A percentile compares a stretch with the other conserved stretches of the same genome.
Evolutionary conservation across 92 coral and sea anemone genomes (phyloP).

Genomic region (Nematostella vectensis): DNA sequence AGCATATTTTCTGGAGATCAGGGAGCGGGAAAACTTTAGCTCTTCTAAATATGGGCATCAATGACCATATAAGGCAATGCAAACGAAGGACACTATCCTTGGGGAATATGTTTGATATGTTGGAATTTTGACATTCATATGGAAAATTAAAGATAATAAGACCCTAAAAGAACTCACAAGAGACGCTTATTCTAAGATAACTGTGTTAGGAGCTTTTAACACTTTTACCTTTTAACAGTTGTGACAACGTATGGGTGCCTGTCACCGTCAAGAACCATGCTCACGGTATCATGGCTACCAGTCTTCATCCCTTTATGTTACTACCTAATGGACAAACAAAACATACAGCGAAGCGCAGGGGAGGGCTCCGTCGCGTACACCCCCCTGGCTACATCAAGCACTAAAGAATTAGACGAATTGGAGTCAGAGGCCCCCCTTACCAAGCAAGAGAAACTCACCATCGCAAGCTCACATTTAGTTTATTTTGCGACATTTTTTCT

Average conservation of each 20-base stretch:
- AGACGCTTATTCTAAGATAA: too few relatives aligned
- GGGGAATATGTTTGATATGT: too few relatives aligned
- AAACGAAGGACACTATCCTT: too few relatives aligned
- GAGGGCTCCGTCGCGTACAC: not conserved
- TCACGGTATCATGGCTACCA: not conserved
- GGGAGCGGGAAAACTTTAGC: too few relatives aligned
- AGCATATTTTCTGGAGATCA: too few relatives aligned
- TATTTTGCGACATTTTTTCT: not conserved
- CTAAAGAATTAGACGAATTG: not conserved
- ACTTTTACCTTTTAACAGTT: too few relatives aligned
- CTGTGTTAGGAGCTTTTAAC: too few relatives aligned
- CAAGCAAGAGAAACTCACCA: not conserved
- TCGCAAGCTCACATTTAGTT: not conserved
- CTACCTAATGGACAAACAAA: conserved; percentile 2
- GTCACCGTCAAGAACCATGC: not conserved
- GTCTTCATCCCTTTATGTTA: not conserved
- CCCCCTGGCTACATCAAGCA: not conserved
- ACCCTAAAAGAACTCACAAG: too few relatives aligned
- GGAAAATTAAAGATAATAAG: too few relatives aligned
- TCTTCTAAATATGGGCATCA: too few relatives aligned
- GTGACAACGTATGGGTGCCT: not conserved
- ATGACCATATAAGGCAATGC: too few relatives aligned
- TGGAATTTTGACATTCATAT: too few relatives aligned
- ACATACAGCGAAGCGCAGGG: not conserved
- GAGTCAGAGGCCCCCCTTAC: not conserved